Evolutionary conservation across 2,113 vertebrate genomes (phyloP), one percentile per base, ranked within the genome.

Genomic region (Oreamnos americanus): DNA sequence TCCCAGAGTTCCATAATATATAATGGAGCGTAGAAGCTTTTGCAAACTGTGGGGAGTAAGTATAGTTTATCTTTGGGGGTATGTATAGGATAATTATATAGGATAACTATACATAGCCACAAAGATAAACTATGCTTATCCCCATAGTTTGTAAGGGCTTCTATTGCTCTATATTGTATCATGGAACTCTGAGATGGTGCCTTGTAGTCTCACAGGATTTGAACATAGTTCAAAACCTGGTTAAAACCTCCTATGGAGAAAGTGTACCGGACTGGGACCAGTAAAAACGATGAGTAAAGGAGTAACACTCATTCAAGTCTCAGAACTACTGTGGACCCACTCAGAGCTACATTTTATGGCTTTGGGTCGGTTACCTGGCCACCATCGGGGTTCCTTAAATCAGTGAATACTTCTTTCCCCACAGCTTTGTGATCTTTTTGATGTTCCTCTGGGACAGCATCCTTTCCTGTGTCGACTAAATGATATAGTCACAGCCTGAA

Each of bases 261-360:
- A 8, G 99, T 99, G 99, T 99, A 99, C 99, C 99, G 99, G 25
- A 99, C 6, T 25, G 83, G 7, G 99, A 99, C 99, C 99, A 99
- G 98, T 98, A 99, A 2, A 99, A 98, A 55, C 99, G 98, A 28
- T 96, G 97, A 76, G 97, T 98, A 2, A 99, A 99, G 85, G 99
- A 97, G 89, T 99, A 99, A 95, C 99, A 99, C 4, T 98, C 96
- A n/a, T 98, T 97, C 96, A 99, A 93, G 92, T 99, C 99, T 55
- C 86, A 98, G 98, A 99, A 99, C 94, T 99, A 98, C 94, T 98
- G 99, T 83, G 49, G 99, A 98, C 3, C 99, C 98, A 0, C 87
- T 67, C 33, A 97, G 74, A 86, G 57, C 13, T 6, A 33, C 47
- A 0, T 25, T 33, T 4, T 1, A 25, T 25, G 49, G 74, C 76